Evolutionary conservation across 2,113 vertebrate species (phyloP), one percentile per base, ranked within the genome.

Genomic region (Rhodinocichla rosea): DNA sequence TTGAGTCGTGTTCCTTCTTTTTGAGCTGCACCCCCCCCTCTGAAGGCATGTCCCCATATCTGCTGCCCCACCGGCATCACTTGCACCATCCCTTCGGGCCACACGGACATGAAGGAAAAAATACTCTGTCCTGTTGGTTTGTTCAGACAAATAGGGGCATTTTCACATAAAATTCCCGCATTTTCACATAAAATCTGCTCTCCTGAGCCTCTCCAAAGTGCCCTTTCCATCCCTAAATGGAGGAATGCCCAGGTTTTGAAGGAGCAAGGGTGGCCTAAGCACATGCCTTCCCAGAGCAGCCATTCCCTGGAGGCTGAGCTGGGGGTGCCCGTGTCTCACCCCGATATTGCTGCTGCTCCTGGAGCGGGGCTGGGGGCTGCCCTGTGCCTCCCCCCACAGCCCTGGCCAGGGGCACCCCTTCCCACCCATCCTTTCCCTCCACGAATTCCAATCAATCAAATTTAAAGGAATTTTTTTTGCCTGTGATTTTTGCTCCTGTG

Each of bases 41-140:
- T 21, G 59, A 53, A 53, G 74, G 12, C 16, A 0, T 0, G 0
- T 17, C 17, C 35, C 39, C 33, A 0, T 1, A 5, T 52, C 28
- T 71, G 9, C 15, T 19, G 10, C 47, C 55, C 19, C 18, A 16
- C 4, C 1, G 0, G 22, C 37, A 11, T 15, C 14, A 0, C 17
- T 47, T 19, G 28, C 62, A 2, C 40, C 15, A 1, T 13, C 73
- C 37, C 50, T 70, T 74, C 27, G 39, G 30, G 50, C 28, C 73
- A 27, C 5, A 4, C 1, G 1, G 9, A n/a, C 37, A 3, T 3
- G 33, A 67, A 35, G 15, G 33, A 30, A 6, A 50, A 77, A 45
- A 55, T 7, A 15, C 1, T 45, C 3, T 1, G 40, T 39, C 26
- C 0, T 3, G 4, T 33, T 28, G 69, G 44, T 87, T 74, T 84